These are phyloP conservation scores for Acromyrmex heyeri DNA, from an alignment of 1,140 invertebrate species.

Conservation along the genomic window DNA sequence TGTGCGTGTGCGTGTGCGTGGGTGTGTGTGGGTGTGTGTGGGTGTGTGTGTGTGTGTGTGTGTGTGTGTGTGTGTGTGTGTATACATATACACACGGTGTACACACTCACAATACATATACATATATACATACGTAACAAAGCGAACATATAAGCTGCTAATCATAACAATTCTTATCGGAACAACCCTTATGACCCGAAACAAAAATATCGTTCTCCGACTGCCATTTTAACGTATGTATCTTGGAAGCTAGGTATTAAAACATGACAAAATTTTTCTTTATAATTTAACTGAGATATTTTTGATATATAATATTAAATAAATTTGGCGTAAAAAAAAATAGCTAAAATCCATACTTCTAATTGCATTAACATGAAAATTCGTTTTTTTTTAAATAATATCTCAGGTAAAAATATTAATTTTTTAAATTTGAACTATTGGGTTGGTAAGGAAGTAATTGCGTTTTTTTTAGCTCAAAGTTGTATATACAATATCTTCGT, in stretches of 20 bases:
- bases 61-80: too few species aligned
- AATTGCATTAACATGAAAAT: neutral
- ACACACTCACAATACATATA: too few species aligned
- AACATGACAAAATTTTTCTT: neutral
- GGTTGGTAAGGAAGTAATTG: too few species aligned
- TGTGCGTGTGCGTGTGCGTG: too few species aligned
- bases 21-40: too few species aligned
- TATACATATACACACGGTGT: too few species aligned
- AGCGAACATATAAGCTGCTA: slow-evolving; percentile 18
- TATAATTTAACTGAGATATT: neutral
- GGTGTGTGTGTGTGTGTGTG: too few species aligned
- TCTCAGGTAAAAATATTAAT: neutral
- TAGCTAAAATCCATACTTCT: neutral
- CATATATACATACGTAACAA: slow-evolving; percentile 10
- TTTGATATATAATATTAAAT: neutral
- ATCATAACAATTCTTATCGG: slow-evolving; percentile 62
- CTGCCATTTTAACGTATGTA: neutral
- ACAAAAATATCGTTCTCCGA: slow-evolving; percentile 71
- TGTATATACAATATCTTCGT: too few species aligned
- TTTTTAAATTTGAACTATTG: neutral
- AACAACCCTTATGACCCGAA: slow-evolving; percentile 44
- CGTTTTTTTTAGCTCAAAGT: too few species aligned
- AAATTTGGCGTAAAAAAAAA: neutral
- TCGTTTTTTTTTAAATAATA: neutral
- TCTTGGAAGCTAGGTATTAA: neutral